Evolutionary conservation across 2,888 invertebrate species (phyloP).

Genomic region (Lydus trimaculatus): DNA sequence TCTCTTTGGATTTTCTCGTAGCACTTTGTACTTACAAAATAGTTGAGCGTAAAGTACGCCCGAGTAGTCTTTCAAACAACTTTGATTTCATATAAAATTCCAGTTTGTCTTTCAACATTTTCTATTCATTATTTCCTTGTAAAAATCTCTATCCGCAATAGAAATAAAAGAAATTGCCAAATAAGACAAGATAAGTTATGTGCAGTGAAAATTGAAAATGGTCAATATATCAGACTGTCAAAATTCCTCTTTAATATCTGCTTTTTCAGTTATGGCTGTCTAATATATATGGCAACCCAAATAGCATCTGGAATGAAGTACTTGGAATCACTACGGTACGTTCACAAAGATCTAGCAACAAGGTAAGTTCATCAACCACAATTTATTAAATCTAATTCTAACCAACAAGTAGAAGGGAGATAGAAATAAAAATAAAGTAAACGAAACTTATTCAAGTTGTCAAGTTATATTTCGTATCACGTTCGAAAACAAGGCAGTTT

Average conservation of each 20-base stretch:
- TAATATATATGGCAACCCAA: slow-evolving; percentile 87
- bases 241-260: slow-evolving; percentile 34
- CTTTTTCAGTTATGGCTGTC: slow-evolving; percentile 77
- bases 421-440: background rate
- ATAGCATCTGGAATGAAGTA: slow-evolving; percentile 92
- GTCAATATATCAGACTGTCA: slow-evolving; percentile 10
- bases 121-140: background rate
- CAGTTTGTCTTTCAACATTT: background rate
- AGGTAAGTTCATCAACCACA: slow-evolving; percentile 63
- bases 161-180: background rate
- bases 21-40: background rate
- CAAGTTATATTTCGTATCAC: slow-evolving; percentile 45
- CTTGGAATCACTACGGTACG: slow-evolving; percentile 83
- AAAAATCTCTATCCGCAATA: background rate
- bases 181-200: background rate
- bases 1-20: background rate
- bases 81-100: slow-evolving; percentile 2
- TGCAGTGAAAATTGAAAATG: background rate
- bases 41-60: background rate
- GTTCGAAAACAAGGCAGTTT: slow-evolving; percentile 40
- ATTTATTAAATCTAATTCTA: background rate
- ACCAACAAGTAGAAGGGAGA: background rate
- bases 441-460: slow-evolving; percentile 39
- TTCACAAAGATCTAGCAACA: slow-evolving; percentile 86
- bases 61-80: background rate